A percentile compares a stretch with the other conserved stretches of the same genome.
phyloP scores from a whole-genome alignment of 2,113 vertebrate species.

The Callaeas wilsoni region DNA sequence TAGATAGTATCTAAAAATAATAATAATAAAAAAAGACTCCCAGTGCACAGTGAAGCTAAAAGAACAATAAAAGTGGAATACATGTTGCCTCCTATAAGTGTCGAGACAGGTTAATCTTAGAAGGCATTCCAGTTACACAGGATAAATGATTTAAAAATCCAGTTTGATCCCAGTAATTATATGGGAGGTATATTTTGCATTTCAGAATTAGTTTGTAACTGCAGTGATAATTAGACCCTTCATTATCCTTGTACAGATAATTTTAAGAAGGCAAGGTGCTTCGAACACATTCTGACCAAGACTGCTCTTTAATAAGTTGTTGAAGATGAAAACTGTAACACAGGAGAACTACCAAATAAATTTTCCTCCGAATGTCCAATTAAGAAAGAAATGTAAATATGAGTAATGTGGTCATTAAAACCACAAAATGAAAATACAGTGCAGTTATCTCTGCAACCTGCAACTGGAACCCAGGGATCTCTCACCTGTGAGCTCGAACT shows the following conservation, averaged over 20 bases:
- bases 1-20: not conserved
- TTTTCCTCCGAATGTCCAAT: slow-evolving; percentile 51
- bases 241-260: slow-evolving; percentile 8
- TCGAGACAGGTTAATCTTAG: not conserved
- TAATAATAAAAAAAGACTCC: not conserved
- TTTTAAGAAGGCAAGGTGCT: not conserved
- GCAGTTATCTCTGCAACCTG: not conserved
- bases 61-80: not conserved
- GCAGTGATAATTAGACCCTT: slow-evolving; percentile 36
- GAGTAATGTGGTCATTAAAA: slow-evolving; percentile 50
- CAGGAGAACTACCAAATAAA: not conserved
- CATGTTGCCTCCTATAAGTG: not conserved
- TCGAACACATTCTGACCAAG: not conserved
- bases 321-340: slow-evolving; percentile 25
- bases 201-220: slow-evolving; percentile 46
- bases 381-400: slow-evolving; percentile 59
- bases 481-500: not conserved
- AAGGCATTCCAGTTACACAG: slow-evolving; percentile 12
- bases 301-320: not conserved
- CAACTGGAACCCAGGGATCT: not conserved
- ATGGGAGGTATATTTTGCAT: slow-evolving; percentile 47
- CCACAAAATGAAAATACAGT: slow-evolving; percentile 2
- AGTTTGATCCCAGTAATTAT: slow-evolving; percentile 51
- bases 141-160: slow-evolving; percentile 25
- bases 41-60: not conserved